A percentile compares a stretch with the other conserved stretches of the same genome.
These are phyloP conservation scores for Oscheius onirici DNA, from an alignment of 2,888 invertebrate genomes.

Conservation along the genomic window DNA sequence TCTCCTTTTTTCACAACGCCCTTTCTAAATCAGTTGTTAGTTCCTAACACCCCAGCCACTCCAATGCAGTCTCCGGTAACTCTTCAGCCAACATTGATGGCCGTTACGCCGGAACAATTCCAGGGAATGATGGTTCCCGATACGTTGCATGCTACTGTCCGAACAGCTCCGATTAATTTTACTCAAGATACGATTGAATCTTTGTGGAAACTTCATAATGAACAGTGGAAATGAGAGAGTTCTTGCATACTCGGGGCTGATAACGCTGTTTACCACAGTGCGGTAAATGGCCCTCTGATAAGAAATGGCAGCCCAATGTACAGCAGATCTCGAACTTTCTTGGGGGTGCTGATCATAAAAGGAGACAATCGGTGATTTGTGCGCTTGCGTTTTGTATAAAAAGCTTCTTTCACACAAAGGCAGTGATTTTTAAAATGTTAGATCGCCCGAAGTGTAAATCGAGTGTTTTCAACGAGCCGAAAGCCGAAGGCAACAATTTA, in stretches of 20 bases:
- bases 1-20: not conserved
- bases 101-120: not conserved
- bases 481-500: too few species aligned
- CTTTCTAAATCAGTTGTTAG: not conserved
- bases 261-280: not conserved
- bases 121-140: slow-evolving; percentile 9
- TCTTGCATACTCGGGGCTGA: not conserved
- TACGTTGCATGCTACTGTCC: not conserved
- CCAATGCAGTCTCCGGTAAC: slow-evolving; percentile 2
- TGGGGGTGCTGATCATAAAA: too few species aligned
- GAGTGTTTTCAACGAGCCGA: too few species aligned
- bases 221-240: slow-evolving; percentile 10
- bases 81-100: not conserved
- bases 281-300: too few species aligned
- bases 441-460: too few species aligned
- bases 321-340: too few species aligned
- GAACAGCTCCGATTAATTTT: slow-evolving; percentile 9
- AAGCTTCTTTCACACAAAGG: too few species aligned
- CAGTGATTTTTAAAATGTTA: too few species aligned
- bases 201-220: slow-evolving; percentile 17
- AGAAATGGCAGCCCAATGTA: too few species aligned
- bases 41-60: not conserved
- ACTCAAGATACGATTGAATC: slow-evolving; percentile 14
- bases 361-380: too few species aligned
- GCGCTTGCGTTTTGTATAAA: too few species aligned